phyloP scores from a whole-genome alignment of 2,113 vertebrate genomes.

The Chaetorhynchus papuensis region DNA sequence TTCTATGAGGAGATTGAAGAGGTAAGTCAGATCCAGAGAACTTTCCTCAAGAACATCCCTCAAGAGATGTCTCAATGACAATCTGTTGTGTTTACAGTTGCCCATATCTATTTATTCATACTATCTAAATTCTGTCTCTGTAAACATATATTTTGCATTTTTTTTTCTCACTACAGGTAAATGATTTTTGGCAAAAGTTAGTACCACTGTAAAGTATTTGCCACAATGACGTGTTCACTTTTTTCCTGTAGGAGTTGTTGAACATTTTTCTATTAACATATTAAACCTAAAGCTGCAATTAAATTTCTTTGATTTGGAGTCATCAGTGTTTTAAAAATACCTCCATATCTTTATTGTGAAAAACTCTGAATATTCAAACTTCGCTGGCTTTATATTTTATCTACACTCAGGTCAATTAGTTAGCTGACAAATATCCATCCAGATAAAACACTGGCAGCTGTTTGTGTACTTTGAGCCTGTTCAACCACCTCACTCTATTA shows the following conservation, averaged over 20 bases:
- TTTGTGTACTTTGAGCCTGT: neutral
- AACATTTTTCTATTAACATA: neutral
- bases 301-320: neutral
- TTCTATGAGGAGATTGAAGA: neutral
- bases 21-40: neutral
- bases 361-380: neutral
- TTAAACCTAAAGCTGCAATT: neutral
- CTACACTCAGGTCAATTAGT: neutral
- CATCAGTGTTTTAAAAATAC: neutral
- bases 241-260: neutral
- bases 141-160: neutral
- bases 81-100: neutral
- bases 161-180: neutral
- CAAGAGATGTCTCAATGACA: neutral
- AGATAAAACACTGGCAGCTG: neutral
- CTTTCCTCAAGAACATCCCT: neutral
- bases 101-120: neutral
- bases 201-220: neutral
- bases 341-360: neutral
- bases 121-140: neutral
- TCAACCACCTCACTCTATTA: slow-evolving; percentile 20
- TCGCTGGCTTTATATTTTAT: neutral
- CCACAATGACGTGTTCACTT: neutral
- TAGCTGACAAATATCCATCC: neutral
- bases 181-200: neutral